Evolutionary conservation across 1,140 invertebrate genomes (phyloP).

Genomic region (Lepidurus apus): DNA sequence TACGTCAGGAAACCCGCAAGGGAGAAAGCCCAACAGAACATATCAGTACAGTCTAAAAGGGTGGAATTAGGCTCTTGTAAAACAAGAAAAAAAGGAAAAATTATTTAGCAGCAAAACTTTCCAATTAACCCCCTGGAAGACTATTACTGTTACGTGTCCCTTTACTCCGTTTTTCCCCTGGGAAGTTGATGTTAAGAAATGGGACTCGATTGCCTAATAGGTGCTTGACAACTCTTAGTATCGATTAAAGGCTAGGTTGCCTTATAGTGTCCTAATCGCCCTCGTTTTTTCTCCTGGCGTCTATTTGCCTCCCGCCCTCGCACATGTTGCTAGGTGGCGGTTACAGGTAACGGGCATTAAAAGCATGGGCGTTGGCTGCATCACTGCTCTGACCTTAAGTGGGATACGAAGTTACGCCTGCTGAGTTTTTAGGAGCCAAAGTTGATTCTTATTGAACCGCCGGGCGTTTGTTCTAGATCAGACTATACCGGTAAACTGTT

Average conservation of each 20-base stretch:
- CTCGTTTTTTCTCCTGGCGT: not conserved
- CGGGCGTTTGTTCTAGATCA: not conserved
- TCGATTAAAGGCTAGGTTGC: not conserved
- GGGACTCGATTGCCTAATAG: not conserved
- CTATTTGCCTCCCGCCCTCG: not conserved
- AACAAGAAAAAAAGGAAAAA: too few species aligned
- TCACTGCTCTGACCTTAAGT: not conserved
- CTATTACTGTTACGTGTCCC: too few species aligned
- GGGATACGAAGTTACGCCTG: constrained; percentile 7
- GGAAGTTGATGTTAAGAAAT: not conserved
- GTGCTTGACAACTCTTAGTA: not conserved
- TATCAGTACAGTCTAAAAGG: too few species aligned
- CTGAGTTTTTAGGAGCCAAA: not conserved
- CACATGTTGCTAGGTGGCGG: constrained; percentile 20
- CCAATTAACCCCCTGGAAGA: too few species aligned
- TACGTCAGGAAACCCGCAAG: too few species aligned
- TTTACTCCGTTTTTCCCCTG: too few species aligned
- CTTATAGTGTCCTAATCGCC: not conserved
- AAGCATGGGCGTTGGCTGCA: not conserved
- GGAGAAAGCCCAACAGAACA: too few species aligned
- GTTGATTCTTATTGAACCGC: constrained; percentile 5
- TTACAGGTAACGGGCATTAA: constrained; percentile 9
- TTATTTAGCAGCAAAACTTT: too few species aligned
- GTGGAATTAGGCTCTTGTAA: too few species aligned
- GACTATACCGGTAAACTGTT: not conserved